Conservation (phyloP, 1,140 invertebrate genomes). For the Musca domestica region DNA sequence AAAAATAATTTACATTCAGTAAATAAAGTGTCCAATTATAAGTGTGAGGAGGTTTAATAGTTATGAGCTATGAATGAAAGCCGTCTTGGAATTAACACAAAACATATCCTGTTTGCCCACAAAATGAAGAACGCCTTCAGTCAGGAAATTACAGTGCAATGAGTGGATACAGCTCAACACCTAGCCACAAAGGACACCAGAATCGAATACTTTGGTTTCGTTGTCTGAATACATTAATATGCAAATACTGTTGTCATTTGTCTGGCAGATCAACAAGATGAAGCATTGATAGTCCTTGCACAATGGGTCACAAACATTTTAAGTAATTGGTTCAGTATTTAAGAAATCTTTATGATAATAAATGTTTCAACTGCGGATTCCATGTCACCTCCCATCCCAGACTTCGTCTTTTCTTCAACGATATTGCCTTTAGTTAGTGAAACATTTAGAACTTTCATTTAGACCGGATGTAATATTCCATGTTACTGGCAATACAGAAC, state of each 20-base stretch:
- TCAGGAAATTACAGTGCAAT: no score
- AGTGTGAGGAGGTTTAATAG: no score
- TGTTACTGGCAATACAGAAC: not conserved
- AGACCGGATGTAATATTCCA: not conserved
- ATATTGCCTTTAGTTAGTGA: not conserved
- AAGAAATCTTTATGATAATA: conserved; percentile 41
- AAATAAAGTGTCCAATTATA: no score
- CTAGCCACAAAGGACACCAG: no score
- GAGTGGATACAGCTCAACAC: no score
- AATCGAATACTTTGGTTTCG: no score
- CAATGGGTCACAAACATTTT: conserved; percentile 41
- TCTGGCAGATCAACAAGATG: not conserved
- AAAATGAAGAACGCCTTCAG: no score
- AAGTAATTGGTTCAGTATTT: conserved; percentile 54
- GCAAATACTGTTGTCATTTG: conserved; percentile 7
- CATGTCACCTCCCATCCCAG: not conserved
- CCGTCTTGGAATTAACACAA: no score
- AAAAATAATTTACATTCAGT: no score
- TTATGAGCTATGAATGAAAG: no score
- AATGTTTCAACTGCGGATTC: no score
- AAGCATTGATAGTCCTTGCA: conserved; percentile 6
- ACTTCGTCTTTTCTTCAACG: not conserved
- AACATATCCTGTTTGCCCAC: no score
- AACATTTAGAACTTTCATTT: not conserved
- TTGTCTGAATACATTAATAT: conserved; percentile 4